phyloP scores from a whole-genome alignment of 1,140 invertebrate species.

The Chelonus insularis region DNA sequence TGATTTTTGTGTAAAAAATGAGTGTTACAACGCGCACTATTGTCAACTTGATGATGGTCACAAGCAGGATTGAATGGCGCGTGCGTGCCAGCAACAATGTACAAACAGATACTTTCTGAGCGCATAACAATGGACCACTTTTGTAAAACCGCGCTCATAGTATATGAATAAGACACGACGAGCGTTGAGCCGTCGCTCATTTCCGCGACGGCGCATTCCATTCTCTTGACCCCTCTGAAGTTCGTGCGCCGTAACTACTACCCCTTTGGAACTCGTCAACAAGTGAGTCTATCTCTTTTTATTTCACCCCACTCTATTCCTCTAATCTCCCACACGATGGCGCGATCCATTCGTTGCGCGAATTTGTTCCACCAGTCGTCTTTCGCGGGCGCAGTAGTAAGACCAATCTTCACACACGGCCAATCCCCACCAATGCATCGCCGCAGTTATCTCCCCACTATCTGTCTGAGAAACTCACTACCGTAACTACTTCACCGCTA shows the following conservation, averaged over 20 bases:
- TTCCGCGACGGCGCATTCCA: constrained; percentile 24
- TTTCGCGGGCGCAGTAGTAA: neutral
- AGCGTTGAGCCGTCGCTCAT: constrained; percentile 43
- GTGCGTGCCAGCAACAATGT: constrained; percentile 48
- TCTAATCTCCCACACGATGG: constrained; percentile 5
- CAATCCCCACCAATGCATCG: neutral
- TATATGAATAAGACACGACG: constrained; percentile 48
- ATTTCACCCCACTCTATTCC: constrained; percentile 28
- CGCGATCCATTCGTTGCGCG: neutral
- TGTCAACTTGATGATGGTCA: neutral
- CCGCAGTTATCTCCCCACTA: neutral
- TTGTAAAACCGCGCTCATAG: constrained; percentile 49
- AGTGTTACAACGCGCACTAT: constrained; percentile 22
- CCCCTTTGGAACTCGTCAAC: constrained; percentile 1
- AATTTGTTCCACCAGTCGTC: constrained; percentile 6
- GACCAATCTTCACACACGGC: constrained; percentile 2
- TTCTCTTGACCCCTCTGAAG: constrained; percentile 31
- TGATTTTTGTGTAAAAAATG: constrained; percentile 27
- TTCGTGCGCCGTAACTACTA: constrained; percentile 19
- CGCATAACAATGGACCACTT: constrained; percentile 48
- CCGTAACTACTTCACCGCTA: neutral
- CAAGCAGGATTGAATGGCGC: constrained; percentile 32
- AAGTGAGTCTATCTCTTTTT: constrained; percentile 31
- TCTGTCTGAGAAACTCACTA: neutral
- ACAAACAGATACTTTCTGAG: constrained; percentile 43